These are phyloP conservation scores for Eristalis pertinax DNA, from an alignment of 2,888 invertebrate species.

Conservation along the genomic window DNA sequence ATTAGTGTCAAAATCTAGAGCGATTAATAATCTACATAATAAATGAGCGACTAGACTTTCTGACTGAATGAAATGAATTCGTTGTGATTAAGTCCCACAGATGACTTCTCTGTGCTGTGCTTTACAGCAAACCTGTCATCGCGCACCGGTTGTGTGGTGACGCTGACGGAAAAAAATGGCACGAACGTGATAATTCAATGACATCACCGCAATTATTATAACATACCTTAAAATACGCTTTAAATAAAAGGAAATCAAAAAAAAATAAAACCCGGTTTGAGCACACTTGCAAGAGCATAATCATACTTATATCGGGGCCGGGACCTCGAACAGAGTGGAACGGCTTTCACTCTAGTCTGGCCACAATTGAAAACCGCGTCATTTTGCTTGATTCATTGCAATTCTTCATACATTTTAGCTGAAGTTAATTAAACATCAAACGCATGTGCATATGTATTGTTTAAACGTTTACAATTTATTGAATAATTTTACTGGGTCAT, in stretches of 20 bases:
- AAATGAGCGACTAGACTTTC: slow-evolving; percentile 10
- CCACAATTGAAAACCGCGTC: background rate
- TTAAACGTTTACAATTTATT: slow-evolving; percentile 23
- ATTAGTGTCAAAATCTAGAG: slow-evolving; percentile 35
- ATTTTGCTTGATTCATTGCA: slow-evolving; percentile 32
- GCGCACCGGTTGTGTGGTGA: background rate
- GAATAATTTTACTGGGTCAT: slow-evolving; percentile 63
- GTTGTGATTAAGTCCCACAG: slow-evolving; percentile 10
- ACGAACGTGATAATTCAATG: slow-evolving; percentile 38
- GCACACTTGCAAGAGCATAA: slow-evolving; percentile 37
- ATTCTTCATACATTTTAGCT: slow-evolving; percentile 25
- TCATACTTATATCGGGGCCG: slow-evolving; percentile 11
- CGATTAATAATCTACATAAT: slow-evolving; percentile 9
- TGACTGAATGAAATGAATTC: slow-evolving; percentile 20
- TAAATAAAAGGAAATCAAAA: slow-evolving; percentile 20
- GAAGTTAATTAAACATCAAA: background rate
- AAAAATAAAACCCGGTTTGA: slow-evolving; percentile 23
- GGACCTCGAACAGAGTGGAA: slow-evolving; percentile 53
- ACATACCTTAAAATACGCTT: slow-evolving; percentile 32
- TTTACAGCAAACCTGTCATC: slow-evolving; percentile 18
- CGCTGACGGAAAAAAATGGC: background rate
- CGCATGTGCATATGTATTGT: background rate
- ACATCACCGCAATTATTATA: slow-evolving; percentile 54
- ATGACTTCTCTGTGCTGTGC: slow-evolving; percentile 24
- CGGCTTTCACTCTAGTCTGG: slow-evolving; percentile 53